A percentile compares a stretch with the other conserved stretches of the same genome.
These are phyloP conservation scores for Drosophila obscura DNA, from an alignment of 1,140 invertebrate species.

Conservation along the genomic window DNA sequence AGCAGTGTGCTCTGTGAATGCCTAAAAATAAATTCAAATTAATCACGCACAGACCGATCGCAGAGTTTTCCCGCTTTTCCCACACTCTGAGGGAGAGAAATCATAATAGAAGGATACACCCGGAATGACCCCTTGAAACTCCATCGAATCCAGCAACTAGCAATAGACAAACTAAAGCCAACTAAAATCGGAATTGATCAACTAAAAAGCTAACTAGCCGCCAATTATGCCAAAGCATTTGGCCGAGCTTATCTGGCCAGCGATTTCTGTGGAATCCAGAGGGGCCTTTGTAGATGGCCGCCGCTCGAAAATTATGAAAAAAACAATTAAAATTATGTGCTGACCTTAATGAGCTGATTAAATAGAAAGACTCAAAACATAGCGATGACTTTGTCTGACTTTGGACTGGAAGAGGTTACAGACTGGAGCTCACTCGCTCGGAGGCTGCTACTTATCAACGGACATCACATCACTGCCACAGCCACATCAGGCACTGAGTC, in stretches of 20 bases:
- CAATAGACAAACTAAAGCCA: slow-evolving; percentile 44
- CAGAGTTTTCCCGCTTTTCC: slow-evolving; percentile 51
- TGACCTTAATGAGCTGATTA: slow-evolving; percentile 78
- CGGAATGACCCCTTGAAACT: slow-evolving; percentile 22
- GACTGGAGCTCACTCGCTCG: neutral
- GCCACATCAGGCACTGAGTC: slow-evolving; percentile 17
- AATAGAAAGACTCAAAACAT: slow-evolving; percentile 29
- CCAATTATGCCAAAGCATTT: slow-evolving; percentile 74
- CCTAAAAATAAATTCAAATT: slow-evolving; percentile 75
- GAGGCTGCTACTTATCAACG: slow-evolving; percentile 15
- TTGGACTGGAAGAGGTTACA: neutral
- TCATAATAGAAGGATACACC: slow-evolving; percentile 41
- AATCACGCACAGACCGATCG: slow-evolving; percentile 52
- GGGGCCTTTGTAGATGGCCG: slow-evolving; percentile 62
- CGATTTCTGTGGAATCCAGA: slow-evolving; percentile 49
- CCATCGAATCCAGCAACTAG: slow-evolving; percentile 33
- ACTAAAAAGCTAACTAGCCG: slow-evolving; percentile 75
- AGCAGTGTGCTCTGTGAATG: slow-evolving; percentile 1
- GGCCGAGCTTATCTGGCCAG: slow-evolving; percentile 50
- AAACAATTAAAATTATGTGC: slow-evolving; percentile 72
- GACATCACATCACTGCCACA: too few relatives aligned
- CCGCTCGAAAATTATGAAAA: slow-evolving; percentile 55
- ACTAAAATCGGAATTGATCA: slow-evolving; percentile 26
- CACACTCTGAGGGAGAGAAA: slow-evolving; percentile 45
- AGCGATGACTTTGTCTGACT: slow-evolving; percentile 27